Percentiles rank a stretch among this genome's conserved stretches.
Conservation (phyloP, 2,797 vertebrate genomes). For the Acipenser transmontanus region DNA sequence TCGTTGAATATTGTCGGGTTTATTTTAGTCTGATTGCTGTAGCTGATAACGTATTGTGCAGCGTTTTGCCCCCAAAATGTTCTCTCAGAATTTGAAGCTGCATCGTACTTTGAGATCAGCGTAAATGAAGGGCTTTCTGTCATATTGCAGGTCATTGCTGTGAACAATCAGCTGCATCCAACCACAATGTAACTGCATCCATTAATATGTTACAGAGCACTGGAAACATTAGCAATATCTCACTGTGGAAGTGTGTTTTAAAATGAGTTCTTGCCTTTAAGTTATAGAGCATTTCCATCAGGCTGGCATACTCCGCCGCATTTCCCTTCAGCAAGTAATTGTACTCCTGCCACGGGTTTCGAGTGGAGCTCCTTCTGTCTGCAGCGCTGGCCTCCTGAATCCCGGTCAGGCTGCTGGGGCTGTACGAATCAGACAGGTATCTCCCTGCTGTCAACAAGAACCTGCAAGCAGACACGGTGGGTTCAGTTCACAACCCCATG, state of each 20-base stretch:
- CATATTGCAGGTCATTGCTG: too few relatives aligned
- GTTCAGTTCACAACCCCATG: background rate
- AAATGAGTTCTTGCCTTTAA: slow-evolving; percentile 70
- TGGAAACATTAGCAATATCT: too few relatives aligned
- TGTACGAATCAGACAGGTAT: slow-evolving; percentile 86
- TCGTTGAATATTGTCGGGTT: too few relatives aligned
- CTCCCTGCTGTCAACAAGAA: slow-evolving; percentile 83
- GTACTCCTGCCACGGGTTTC: slow-evolving; percentile 95
- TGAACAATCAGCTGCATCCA: too few relatives aligned
- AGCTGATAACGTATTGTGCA: too few relatives aligned
- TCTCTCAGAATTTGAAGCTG: too few relatives aligned
- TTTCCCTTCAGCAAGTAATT: slow-evolving; percentile 87
- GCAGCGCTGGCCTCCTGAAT: slow-evolving; percentile 73
- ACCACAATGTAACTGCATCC: too few relatives aligned
- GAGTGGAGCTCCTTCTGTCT: slow-evolving; percentile 68
- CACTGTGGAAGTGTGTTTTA: background rate
- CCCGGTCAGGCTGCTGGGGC: slow-evolving; percentile 82
- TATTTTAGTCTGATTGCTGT: too few relatives aligned
- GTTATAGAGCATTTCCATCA: slow-evolving; percentile 90
- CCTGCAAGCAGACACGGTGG: slow-evolving; percentile 46
- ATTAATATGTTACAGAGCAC: too few relatives aligned
- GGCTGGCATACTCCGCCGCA: slow-evolving; percentile 71
- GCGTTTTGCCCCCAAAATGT: too few relatives aligned
- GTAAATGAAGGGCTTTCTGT: too few relatives aligned
- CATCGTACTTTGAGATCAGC: too few relatives aligned